Evolutionary conservation across 2,797 vertebrate species (phyloP).

Genomic region (Nasua narica): DNA sequence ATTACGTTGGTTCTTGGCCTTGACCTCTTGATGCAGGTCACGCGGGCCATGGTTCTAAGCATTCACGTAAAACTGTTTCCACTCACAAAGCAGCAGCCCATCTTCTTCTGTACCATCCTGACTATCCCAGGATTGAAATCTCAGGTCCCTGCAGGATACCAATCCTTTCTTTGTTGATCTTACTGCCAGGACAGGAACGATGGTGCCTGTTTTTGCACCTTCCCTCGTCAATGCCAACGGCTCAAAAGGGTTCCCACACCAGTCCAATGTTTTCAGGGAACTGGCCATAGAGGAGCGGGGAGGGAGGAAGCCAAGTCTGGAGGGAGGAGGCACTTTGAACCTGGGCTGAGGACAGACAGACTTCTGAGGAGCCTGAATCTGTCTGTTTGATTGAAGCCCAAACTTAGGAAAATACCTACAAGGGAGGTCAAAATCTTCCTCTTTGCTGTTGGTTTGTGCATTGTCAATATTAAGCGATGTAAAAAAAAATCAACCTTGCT

Average conservation of each 20-base stretch:
- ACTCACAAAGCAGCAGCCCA: background rate
- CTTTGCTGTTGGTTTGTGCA: background rate
- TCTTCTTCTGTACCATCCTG: background rate
- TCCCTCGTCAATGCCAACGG: background rate
- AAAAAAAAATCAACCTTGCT: background rate
- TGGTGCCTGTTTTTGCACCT: background rate
- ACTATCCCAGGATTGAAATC: background rate
- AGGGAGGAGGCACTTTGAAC: background rate
- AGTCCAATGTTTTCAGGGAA: background rate
- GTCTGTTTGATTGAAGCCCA: background rate
- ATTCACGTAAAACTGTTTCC: background rate
- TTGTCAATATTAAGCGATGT: background rate
- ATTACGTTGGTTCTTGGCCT: background rate
- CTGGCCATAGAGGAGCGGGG: background rate
- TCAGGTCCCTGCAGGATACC: background rate
- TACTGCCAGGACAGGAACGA: background rate
- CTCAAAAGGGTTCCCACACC: background rate
- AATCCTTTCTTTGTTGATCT: background rate
- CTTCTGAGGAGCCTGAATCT: background rate
- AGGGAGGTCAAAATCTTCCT: background rate
- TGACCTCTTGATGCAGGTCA: background rate
- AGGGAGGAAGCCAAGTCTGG: background rate
- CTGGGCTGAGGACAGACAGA: background rate
- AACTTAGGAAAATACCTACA: background rate
- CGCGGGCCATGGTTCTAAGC: accelerated